phyloP scores from a whole-genome alignment of 2,888 invertebrate species.

The Plemyria rubiginata region DNA sequence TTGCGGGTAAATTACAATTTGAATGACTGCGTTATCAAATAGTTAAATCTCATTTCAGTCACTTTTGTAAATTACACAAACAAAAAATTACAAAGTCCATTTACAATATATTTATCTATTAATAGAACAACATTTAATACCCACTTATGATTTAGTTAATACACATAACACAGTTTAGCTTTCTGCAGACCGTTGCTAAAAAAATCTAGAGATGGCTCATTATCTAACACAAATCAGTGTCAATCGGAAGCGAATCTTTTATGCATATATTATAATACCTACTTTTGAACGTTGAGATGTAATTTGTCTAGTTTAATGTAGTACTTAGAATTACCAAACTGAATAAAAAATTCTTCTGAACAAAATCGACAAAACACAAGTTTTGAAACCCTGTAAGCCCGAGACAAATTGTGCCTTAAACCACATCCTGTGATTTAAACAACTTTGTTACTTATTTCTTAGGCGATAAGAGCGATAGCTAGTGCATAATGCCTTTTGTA shows the following conservation, averaged over 20 bases:
- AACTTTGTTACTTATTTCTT: slow-evolving; percentile 35
- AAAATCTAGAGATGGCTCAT: too few species aligned
- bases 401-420: slow-evolving; percentile 40
- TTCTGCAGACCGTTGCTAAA: too few species aligned
- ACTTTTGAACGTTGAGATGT: too few species aligned
- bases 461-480: slow-evolving; percentile 34
- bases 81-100: not conserved
- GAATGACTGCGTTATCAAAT: slow-evolving; percentile 19
- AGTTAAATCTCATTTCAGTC: slow-evolving; percentile 6
- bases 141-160: too few species aligned
- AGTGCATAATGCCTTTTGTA: slow-evolving; percentile 47
- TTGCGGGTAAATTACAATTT: slow-evolving; percentile 34
- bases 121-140: too few species aligned
- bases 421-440: slow-evolving; percentile 2
- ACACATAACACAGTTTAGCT: too few species aligned
- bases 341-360: slow-evolving; percentile 24
- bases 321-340: not conserved
- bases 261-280: too few species aligned
- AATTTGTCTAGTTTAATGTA: not conserved
- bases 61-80: slow-evolving; percentile 3
- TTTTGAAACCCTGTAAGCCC: slow-evolving; percentile 40
- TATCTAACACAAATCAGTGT: too few species aligned
- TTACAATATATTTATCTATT: too few species aligned
- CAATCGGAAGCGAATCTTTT: too few species aligned
- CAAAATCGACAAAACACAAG: slow-evolving; percentile 32